Conservation (phyloP, 2,113 vertebrate species). For the Triplophysa tibetana region DNA sequence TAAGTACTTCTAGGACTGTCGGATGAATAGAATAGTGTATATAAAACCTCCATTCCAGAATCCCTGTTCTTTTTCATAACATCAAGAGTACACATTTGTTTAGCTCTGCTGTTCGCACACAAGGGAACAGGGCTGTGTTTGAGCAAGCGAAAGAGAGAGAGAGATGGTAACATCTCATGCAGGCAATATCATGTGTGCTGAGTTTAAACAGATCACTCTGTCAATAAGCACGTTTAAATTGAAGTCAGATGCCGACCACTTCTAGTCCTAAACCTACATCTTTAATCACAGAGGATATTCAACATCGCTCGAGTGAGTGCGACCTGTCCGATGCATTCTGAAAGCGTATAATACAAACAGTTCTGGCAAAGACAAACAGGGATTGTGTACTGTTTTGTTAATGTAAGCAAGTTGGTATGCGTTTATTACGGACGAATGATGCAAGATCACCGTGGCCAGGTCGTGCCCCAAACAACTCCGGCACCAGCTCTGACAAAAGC, state of each 20-base stretch:
- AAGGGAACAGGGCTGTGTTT: slow-evolving; percentile 11
- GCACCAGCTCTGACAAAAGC: background rate
- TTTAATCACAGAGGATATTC: slow-evolving; percentile 21
- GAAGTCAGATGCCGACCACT: slow-evolving; percentile 47
- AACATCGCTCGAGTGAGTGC: slow-evolving; percentile 16
- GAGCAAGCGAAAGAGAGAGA: background rate
- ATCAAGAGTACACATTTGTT: background rate
- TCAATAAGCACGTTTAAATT: slow-evolving; percentile 35
- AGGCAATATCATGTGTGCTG: slow-evolving; percentile 32
- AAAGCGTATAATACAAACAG: slow-evolving; percentile 25
- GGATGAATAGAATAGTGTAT: background rate
- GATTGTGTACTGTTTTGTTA: slow-evolving; percentile 36
- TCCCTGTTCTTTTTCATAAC: background rate
- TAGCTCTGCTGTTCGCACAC: background rate
- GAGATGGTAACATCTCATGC: slow-evolving; percentile 21
- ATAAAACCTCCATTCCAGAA: background rate
- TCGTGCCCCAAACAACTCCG: background rate
- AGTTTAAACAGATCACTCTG: slow-evolving; percentile 50
- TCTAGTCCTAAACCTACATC: slow-evolving; percentile 31
- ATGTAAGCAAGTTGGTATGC: slow-evolving; percentile 44
- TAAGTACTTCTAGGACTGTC: background rate
- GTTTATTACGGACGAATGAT: slow-evolving; percentile 44
- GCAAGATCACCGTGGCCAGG: slow-evolving; percentile 8
- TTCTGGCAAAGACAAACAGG: slow-evolving; percentile 30
- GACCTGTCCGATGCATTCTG: slow-evolving; percentile 17